phyloP scores from a whole-genome alignment of 2,888 invertebrate genomes.

The Ophion obscuratus region DNA sequence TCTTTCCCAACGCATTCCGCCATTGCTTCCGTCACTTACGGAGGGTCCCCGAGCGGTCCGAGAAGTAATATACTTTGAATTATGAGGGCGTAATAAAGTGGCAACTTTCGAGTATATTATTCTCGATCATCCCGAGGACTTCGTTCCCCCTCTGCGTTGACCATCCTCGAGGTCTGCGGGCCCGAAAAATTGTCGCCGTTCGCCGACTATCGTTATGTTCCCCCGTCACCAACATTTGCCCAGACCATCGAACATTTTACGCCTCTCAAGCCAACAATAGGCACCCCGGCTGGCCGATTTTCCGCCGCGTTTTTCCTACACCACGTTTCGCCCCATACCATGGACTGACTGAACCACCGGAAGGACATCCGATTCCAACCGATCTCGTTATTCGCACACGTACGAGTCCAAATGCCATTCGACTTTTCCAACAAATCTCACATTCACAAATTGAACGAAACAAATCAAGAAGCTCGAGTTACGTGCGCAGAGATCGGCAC shows the following conservation, averaged over 20 bases:
- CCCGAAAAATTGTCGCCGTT: constrained; percentile 37
- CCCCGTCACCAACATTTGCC: constrained; percentile 50
- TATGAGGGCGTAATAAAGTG: constrained; percentile 68
- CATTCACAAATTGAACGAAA: not conserved
- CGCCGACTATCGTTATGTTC: constrained; percentile 44
- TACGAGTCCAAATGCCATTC: not conserved
- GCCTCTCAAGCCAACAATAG: constrained; percentile 68
- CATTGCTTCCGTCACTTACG: not conserved
- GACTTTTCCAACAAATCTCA: not conserved
- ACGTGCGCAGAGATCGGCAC: no score
- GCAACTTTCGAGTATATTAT: constrained; percentile 56
- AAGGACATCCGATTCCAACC: not conserved
- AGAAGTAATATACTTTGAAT: constrained; percentile 62
- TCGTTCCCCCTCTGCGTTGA: not conserved
- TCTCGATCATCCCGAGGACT: constrained; percentile 34
- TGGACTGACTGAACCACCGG: not conserved
- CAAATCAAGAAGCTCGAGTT: not conserved
- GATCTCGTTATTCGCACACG: not conserved
- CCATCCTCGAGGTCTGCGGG: constrained; percentile 42
- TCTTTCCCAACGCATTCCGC: not conserved
- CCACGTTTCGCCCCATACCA: not conserved
- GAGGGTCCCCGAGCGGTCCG: constrained; percentile 11
- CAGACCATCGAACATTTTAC: constrained; percentile 69
- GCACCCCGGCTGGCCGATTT: constrained; percentile 68
- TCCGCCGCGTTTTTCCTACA: constrained; percentile 67